Conservation (phyloP, 92 coral and sea anemone species). For the Porites cylindrica region DNA sequence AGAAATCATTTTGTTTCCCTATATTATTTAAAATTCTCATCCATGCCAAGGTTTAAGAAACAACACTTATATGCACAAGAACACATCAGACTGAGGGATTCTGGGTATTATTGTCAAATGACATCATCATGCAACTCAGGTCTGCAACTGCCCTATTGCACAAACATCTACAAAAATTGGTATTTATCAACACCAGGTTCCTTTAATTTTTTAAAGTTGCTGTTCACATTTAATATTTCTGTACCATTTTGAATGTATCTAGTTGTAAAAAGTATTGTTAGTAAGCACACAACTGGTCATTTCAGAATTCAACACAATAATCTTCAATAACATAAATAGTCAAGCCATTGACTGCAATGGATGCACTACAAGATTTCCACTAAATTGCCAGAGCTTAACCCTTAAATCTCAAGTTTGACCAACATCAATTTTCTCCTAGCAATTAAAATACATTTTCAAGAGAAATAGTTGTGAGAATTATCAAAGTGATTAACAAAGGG, state of each 20-base stretch:
- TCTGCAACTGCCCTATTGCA: not conserved
- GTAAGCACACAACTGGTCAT: not conserved
- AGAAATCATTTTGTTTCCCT: no score
- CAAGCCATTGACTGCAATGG: not conserved
- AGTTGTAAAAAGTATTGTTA: not conserved
- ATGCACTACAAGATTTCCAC: not conserved
- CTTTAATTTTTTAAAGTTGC: not conserved
- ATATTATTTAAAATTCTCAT: no score
- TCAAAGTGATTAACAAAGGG: not conserved
- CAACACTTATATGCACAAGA: no score
- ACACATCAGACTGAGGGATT: no score
- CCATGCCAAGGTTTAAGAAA: no score
- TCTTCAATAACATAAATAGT: not conserved
- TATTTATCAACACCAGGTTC: not conserved
- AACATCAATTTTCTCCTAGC: no score
- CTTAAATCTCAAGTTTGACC: not conserved
- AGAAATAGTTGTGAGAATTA: no score
- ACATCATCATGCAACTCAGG: no score
- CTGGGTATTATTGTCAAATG: no score
- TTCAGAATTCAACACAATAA: not conserved
- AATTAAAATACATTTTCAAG: no score
- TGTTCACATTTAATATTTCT: conserved; percentile 4
- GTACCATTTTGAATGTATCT: not conserved
- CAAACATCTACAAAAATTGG: not conserved
- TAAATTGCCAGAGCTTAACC: not conserved